Base-by-base conservation (phyloP, 2,113 vertebrate genomes). In the Ictalurus furcatus region DNA sequence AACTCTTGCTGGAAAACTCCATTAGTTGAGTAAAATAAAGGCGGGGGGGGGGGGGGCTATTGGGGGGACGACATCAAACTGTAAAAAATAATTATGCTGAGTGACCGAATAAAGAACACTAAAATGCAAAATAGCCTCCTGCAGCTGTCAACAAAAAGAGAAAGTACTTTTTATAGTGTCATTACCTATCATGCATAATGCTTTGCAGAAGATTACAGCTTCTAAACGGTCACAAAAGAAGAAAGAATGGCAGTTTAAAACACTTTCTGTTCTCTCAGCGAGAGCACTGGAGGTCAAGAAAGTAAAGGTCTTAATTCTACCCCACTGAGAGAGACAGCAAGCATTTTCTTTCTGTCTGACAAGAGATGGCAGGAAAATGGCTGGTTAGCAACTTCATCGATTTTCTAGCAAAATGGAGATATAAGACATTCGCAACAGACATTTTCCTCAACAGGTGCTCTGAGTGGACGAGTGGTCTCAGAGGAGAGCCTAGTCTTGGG, bases 301-400 rank as follows among this genome's bases (percentile, higher is more conserved):
- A 63, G 52, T 71, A 52, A 85, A 88, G 59, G 58, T 89, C 73
- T 85, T 85, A 76, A 85, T 89, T 85, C n/a, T 56, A 69, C 44
- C 83, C 58, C 73, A 58, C 28, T 79, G 82, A 67, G 3, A 85
- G n/a, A 85, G 48, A 89, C 84, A 67, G 44, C 19, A 23, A 25
- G 56, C 28, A 56, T 78, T 76, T 74, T 61, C 69, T 34, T 54
- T 85, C 44, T 79, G 21, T 48, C 73, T 67, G 73, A 56, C 73
- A 52, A 40, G 73, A 79, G 23, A 13, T 79, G 88, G 59, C 83
- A 85, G 82, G 40, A 78, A 85, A 84, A 85, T 48, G 61, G 61
- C 58, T 56, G 88, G 30, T 89, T 89, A 80, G 48, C 59, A 76
- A 58, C 56, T 63, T 48, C 48, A 76, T 85, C 40, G 71, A 88